A percentile compares a stretch with the other conserved stretches of the same genome.
These are phyloP conservation scores for Polypedilum pembai DNA, from an alignment of 1,140 invertebrate species.

Conservation along the genomic window DNA sequence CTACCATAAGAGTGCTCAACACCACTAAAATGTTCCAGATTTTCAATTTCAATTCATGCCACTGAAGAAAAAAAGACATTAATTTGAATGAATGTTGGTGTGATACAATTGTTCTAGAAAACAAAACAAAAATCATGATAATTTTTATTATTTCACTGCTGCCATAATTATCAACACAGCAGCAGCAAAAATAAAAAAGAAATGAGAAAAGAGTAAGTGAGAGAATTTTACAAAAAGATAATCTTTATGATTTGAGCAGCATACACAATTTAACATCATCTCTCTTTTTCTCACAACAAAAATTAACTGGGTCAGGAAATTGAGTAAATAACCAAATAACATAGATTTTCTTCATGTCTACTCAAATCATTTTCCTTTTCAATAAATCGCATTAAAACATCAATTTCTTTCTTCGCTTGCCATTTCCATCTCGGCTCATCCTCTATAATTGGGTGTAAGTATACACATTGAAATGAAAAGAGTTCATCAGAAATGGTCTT, in stretches of 20 bases:
- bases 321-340: constrained; percentile 13
- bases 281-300: not conserved
- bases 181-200: no score
- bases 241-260: not conserved
- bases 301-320: constrained; percentile 11
- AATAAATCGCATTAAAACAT: no score
- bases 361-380: not conserved
- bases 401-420: no score
- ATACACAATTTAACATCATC: constrained; percentile 18
- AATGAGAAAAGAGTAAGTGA: no score
- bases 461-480: no score
- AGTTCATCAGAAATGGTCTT: not conserved
- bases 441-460: no score
- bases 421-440: no score
- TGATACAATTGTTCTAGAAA: not conserved
- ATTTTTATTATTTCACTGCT: no score
- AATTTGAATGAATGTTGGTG: not conserved
- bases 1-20: not conserved
- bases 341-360: not conserved
- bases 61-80: not conserved
- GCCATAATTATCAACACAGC: no score
- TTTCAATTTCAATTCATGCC: constrained; percentile 21
- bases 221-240: not conserved
- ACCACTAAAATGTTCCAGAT: constrained; percentile 3
- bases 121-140: no score